Base-by-base conservation (phyloP, 1,140 invertebrate genomes). In the Diorhabda elongata region DNA sequence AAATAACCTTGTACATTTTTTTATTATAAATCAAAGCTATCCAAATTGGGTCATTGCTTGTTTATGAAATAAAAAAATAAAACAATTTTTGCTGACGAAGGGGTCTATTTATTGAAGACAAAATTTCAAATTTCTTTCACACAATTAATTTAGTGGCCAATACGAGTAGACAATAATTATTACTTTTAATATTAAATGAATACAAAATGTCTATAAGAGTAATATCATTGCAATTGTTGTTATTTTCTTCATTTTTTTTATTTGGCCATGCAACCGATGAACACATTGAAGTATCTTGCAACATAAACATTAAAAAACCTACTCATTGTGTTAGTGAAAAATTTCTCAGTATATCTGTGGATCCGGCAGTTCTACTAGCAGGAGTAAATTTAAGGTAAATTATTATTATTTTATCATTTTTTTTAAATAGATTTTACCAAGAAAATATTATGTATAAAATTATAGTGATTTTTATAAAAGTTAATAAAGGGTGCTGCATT, bases 271-370 rank as follows among this genome's bases (percentile, higher is more conserved):
- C 26, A 63, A 44, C 8, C 0, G 61, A 68, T 56, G 59, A 67
- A 7, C 26, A 45, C 3, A 44, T 67, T 11, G 76, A 78, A 68
- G 60, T 58, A n/a, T 68, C 75, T 56, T 77, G 67, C 67, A 69
- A 61, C 42, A 58, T 77, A 42, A 75, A 76, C 59, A 58, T 44
- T 44, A 78, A 77, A 64, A 77, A 74, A 71, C 58, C 71, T 42
- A 47, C 79, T 42, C 75, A 87, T 58, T 67, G 83, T 52, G 84
- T 87, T 0, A 85, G 84, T 71, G 83, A 83, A 3, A 85, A 83
- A 68, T 90, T 89, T 79, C 76, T 90, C n/a, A 89, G 88, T 75
- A 82, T 89, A 63, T 86, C 86, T 3, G 76, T 89, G 6, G 87
- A 89, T 77, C 87, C 87, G 0, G 80, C 82, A 56, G 79, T 80